phyloP scores from a whole-genome alignment of 2,797 vertebrate species.

The Carapus acus region DNA sequence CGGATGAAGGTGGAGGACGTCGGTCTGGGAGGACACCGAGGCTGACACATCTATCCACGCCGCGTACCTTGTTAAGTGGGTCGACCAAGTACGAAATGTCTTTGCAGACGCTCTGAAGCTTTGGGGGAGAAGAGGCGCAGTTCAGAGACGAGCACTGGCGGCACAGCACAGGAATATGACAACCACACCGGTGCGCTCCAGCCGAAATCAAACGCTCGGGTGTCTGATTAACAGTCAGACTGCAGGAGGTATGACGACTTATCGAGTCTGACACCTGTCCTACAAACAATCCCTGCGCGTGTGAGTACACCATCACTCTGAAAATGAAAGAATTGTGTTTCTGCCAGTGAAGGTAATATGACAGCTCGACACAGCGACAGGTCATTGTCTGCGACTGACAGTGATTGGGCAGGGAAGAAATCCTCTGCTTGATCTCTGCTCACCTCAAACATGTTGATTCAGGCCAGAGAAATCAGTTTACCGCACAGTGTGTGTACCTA shows the following conservation, averaged over 20 bases:
- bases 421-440: too few relatives aligned
- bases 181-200: not conserved
- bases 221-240: slow-evolving; percentile 2
- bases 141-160: slow-evolving; percentile 40
- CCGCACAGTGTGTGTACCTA: too few relatives aligned
- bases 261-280: not conserved
- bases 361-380: too few relatives aligned
- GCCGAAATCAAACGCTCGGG: not conserved
- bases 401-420: too few relatives aligned
- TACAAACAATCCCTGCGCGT: too few relatives aligned
- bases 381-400: too few relatives aligned
- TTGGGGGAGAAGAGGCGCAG: slow-evolving; percentile 57
- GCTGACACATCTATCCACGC: slow-evolving; percentile 12
- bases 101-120: slow-evolving; percentile 79
- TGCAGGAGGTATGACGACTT: not conserved
- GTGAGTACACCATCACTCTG: too few relatives aligned
- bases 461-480: too few relatives aligned
- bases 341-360: too few relatives aligned
- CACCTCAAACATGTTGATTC: too few relatives aligned
- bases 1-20: slow-evolving; percentile 21
- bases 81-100: slow-evolving; percentile 79
- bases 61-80: slow-evolving; percentile 76
- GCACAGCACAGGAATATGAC: slow-evolving; percentile 2
- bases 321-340: too few relatives aligned
- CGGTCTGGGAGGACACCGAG: slow-evolving; percentile 21